Evolutionary conservation across 2,113 vertebrate species (phyloP).

Genomic region (Pseudorectes ferrugineus): DNA sequence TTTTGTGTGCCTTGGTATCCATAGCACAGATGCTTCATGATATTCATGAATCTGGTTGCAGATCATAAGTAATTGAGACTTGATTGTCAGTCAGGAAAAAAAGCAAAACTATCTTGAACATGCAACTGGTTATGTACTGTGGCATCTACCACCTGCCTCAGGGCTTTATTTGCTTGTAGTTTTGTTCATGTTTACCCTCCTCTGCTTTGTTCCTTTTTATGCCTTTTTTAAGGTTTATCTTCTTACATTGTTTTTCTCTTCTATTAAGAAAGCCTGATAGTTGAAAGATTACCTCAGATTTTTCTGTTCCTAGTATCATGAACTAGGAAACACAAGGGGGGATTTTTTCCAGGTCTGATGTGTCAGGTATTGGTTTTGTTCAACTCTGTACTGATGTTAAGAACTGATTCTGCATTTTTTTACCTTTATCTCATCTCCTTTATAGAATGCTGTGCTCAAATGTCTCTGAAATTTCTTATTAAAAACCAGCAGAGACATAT

Average conservation of each 20-base stretch:
- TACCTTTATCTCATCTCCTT: background rate
- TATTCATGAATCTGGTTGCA: background rate
- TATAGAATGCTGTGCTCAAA: background rate
- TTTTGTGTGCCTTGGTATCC: background rate
- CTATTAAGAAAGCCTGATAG: background rate
- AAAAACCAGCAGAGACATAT: background rate
- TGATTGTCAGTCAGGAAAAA: background rate
- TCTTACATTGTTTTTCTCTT: background rate
- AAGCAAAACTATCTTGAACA: background rate
- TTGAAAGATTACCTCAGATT: background rate
- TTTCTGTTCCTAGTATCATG: background rate
- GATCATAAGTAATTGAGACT: background rate
- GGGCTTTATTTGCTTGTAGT: background rate
- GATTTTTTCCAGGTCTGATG: background rate
- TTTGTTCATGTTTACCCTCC: background rate
- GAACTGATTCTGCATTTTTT: background rate
- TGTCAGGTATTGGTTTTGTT: background rate
- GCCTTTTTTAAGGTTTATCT: background rate
- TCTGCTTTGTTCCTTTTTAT: background rate
- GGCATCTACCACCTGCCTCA: background rate
- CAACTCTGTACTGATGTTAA: background rate
- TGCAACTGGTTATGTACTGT: background rate
- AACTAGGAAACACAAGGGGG: background rate
- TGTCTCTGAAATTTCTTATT: background rate
- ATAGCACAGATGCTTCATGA: background rate